These are phyloP conservation scores for Nyctalus aviator DNA, from an alignment of 2,797 vertebrate species.

Conservation along the genomic window DNA sequence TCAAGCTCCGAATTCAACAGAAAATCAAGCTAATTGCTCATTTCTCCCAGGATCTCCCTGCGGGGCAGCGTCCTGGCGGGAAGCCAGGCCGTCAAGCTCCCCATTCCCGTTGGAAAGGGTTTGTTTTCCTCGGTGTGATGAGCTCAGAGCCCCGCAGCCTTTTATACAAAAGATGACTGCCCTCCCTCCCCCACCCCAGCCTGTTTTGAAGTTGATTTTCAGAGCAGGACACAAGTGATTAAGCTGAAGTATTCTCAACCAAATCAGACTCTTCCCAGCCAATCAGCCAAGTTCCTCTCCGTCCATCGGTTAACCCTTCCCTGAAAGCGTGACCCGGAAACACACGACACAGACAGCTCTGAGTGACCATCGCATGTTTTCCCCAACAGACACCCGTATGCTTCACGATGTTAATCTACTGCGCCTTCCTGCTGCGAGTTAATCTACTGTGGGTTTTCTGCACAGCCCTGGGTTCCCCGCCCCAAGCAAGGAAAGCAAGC, in stretches of 20 bases:
- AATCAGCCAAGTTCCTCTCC: background rate
- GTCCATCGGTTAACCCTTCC: constrained; percentile 9
- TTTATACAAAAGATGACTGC: constrained; percentile 66
- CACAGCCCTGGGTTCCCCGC: constrained; percentile 66
- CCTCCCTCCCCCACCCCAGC: background rate
- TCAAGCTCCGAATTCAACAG: constrained; percentile 89
- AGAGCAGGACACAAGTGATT: background rate
- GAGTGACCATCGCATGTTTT: constrained; percentile 38
- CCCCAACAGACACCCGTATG: constrained; percentile 55
- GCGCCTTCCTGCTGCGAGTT: background rate
- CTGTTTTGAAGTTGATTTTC: constrained; percentile 24
- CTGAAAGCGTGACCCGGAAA: background rate
- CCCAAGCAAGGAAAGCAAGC: constrained; percentile 68
- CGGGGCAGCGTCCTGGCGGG: constrained; percentile 85
- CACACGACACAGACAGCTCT: background rate
- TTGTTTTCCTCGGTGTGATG: constrained; percentile 62
- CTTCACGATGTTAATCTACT: constrained; percentile 76
- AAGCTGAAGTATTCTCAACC: constrained; percentile 45
- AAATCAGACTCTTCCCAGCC: background rate
- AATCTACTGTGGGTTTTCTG: constrained; percentile 66
- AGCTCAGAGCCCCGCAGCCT: constrained; percentile 57
- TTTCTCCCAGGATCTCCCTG: constrained; percentile 87
- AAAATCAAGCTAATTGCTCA: constrained; percentile 91
- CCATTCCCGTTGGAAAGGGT: constrained; percentile 68
- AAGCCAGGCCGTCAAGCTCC: constrained; percentile 87